These are phyloP conservation scores for Callospermophilus lateralis DNA, from an alignment of 2,113 vertebrate species.

Conservation along the genomic window DNA sequence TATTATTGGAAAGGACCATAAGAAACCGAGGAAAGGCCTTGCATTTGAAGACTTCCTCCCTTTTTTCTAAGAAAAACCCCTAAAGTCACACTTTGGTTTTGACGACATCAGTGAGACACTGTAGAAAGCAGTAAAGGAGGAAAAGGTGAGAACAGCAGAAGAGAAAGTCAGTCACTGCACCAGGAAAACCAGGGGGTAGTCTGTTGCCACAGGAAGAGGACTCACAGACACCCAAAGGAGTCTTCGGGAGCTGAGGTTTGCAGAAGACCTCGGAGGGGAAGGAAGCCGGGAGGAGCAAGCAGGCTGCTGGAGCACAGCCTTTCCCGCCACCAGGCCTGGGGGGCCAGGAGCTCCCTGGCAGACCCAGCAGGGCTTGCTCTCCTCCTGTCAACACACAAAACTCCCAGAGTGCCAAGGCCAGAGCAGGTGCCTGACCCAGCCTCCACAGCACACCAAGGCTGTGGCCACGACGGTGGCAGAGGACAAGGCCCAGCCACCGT, in stretches of 20 bases:
- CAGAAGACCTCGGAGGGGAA: accelerated
- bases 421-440: no score
- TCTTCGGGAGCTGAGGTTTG: neutral
- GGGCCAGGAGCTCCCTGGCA: neutral
- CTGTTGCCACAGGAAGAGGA: no score
- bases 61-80: neutral
- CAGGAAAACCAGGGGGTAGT: neutral
- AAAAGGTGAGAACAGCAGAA: neutral
- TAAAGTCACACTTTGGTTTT: neutral
- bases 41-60: no score
- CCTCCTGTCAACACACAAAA: no score
- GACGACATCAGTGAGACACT: neutral
- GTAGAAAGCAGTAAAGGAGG: neutral
- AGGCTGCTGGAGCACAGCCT: no score
- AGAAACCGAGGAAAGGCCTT: neutral
- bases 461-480: neutral
- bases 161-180: neutral
- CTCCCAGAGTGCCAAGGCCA: neutral
- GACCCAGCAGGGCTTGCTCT: no score
- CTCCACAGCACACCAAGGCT: no score
- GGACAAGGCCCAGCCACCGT: accelerated
- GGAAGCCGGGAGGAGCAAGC: neutral
- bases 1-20: neutral
- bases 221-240: neutral
- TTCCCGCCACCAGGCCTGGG: neutral